A percentile compares a stretch with the other conserved stretches of the same genome.
Evolutionary conservation across 2,888 invertebrate genomes (phyloP).

Genomic region (Oxyteleia sp.): DNA sequence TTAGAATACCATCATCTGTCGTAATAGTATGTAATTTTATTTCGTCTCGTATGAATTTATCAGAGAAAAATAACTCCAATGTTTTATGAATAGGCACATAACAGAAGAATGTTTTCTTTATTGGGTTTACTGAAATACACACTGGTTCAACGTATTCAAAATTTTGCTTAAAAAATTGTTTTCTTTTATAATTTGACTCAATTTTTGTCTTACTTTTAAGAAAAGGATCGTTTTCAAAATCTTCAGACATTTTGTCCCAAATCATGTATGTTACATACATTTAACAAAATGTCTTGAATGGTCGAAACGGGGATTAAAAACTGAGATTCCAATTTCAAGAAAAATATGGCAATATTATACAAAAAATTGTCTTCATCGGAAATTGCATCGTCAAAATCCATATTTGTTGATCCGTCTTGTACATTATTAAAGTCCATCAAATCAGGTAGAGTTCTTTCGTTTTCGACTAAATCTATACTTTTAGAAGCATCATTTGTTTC

Average conservation of each 20-base stretch:
- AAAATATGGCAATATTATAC: conserved; percentile 21
- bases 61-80: conserved; percentile 12
- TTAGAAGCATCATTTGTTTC: not conserved
- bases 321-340: conserved; percentile 24
- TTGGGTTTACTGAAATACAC: not conserved
- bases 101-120: conserved; percentile 16
- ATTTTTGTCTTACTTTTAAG: not conserved
- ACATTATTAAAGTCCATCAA: too few relatives aligned
- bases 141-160: conserved; percentile 23
- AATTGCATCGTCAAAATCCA: conserved; percentile 2
- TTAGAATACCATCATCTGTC: too few relatives aligned
- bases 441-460: too few relatives aligned
- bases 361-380: too few relatives aligned
- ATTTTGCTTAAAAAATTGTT: conserved; percentile 15
- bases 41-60: conserved; percentile 27
- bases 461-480: not conserved
- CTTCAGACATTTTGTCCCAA: not conserved
- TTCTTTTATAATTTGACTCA: conserved; percentile 22
- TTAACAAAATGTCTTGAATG: conserved; percentile 5
- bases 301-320: conserved; percentile 4
- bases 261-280: conserved; percentile 10
- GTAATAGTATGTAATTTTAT: too few relatives aligned
- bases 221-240: conserved; percentile 23
- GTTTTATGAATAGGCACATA: conserved; percentile 29
- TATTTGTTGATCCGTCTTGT: not conserved